A percentile compares a stretch with the other conserved stretches of the same genome.
phyloP scores from a whole-genome alignment of 2,888 invertebrate genomes.

The Steromphala cineraria region DNA sequence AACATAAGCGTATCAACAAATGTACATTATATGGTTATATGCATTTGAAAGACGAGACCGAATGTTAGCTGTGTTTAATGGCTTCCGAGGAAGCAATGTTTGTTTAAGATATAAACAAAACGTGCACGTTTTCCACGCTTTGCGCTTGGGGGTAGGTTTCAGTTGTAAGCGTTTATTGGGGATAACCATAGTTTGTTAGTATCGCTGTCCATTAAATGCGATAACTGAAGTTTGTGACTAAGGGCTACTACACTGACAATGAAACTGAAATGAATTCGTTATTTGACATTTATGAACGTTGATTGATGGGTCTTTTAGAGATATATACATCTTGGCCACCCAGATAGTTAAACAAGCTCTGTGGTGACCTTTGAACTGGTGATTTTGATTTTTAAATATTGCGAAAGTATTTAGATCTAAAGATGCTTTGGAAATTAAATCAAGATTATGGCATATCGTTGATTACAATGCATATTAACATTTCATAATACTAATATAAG shows the following conservation, averaged over 20 bases:
- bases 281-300: not conserved
- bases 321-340: not conserved
- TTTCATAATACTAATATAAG: too few species aligned
- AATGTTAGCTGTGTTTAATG: not conserved
- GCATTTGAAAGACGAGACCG: not conserved
- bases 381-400: too few species aligned
- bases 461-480: too few species aligned
- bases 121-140: not conserved
- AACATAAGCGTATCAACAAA: not conserved
- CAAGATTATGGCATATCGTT: too few species aligned
- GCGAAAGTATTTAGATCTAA: too few species aligned
- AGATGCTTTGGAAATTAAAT: too few species aligned
- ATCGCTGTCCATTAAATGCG: not conserved
- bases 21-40: conserved; percentile 2
- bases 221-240: not conserved
- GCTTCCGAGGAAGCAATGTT: not conserved
- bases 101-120: conserved; percentile 5
- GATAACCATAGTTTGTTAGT: not conserved
- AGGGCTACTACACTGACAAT: not conserved
- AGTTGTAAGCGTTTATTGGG: not conserved
- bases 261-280: not conserved
- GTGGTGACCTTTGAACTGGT: not conserved
- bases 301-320: not conserved
- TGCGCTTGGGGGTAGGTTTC: not conserved
- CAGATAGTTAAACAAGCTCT: not conserved